A percentile compares a stretch with the other conserved stretches of the same genome.
phyloP scores from a whole-genome alignment of 2,797 vertebrate genomes.

The Microctenopoma steveboyesi region DNA sequence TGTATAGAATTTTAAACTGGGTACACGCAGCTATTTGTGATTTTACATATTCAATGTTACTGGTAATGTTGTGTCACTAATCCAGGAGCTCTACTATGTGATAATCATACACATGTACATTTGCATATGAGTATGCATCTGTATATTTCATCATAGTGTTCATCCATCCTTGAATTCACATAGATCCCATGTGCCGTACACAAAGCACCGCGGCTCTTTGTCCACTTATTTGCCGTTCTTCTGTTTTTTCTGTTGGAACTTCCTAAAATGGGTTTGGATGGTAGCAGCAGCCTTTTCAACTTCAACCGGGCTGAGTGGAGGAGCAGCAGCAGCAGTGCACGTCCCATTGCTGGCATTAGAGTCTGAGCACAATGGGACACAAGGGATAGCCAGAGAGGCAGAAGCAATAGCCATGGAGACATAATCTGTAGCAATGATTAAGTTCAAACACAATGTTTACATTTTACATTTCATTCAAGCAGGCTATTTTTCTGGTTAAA shows the following conservation, averaged over 20 bases:
- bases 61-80: slow-evolving; percentile 19
- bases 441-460: slow-evolving; percentile 46
- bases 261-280: slow-evolving; percentile 88
- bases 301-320: slow-evolving; percentile 70
- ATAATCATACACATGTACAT: slow-evolving; percentile 25
- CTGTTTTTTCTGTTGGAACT: slow-evolving; percentile 88
- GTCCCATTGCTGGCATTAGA: slow-evolving; percentile 71
- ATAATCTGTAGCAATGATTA: slow-evolving; percentile 60
- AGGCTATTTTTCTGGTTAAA: slow-evolving; percentile 48
- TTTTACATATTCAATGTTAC: slow-evolving; percentile 7
- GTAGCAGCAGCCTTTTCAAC: slow-evolving; percentile 82
- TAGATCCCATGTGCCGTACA: neutral
- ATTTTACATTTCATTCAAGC: slow-evolving; percentile 23
- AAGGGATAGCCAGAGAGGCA: slow-evolving; percentile 68
- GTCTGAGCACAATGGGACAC: slow-evolving; percentile 72
- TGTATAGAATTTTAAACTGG: slow-evolving; percentile 23
- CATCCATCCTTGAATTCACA: slow-evolving; percentile 23
- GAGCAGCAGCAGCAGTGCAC: slow-evolving; percentile 23
- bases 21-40: slow-evolving; percentile 22
- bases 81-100: slow-evolving; percentile 16
- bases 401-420: slow-evolving; percentile 65
- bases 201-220: neutral
- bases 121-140: slow-evolving; percentile 20
- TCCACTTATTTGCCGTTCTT: slow-evolving; percentile 73
- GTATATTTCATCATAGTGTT: slow-evolving; percentile 22